These are phyloP conservation scores for Heliconius ethilla DNA, from an alignment of 2,888 invertebrate species.

Conservation along the genomic window DNA sequence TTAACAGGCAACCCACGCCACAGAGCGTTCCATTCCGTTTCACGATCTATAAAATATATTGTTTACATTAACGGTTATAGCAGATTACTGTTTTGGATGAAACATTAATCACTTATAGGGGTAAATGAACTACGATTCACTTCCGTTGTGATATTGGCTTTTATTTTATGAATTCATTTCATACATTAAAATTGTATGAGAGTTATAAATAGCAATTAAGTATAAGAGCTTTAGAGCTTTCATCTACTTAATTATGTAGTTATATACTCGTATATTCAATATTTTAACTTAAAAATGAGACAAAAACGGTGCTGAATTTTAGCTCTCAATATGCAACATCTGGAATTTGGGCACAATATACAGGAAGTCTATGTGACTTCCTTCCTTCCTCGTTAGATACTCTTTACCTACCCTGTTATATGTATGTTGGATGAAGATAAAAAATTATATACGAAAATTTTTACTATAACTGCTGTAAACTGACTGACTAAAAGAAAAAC, in stretches of 20 bases:
- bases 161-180: slow-evolving; percentile 20
- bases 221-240: slow-evolving; percentile 31
- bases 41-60: slow-evolving; percentile 43
- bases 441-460: too few species aligned
- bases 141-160: slow-evolving; percentile 41
- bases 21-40: slow-evolving; percentile 32
- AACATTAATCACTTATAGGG: slow-evolving; percentile 43
- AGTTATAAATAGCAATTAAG: slow-evolving; percentile 25
- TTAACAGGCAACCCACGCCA: slow-evolving; percentile 37
- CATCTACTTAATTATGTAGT: neutral
- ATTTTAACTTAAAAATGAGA: neutral
- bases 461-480: too few species aligned
- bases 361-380: too few species aligned
- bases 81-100: slow-evolving; percentile 39
- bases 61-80: slow-evolving; percentile 43
- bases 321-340: too few species aligned
- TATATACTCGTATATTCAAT: neutral
- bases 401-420: too few species aligned
- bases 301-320: too few species aligned
- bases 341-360: too few species aligned
- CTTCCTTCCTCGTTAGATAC: too few species aligned
- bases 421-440: too few species aligned
- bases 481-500: too few species aligned
- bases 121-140: slow-evolving; percentile 42
- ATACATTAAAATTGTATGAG: slow-evolving; percentile 25